These are phyloP conservation scores for Petrosia ficiformis DNA, from an alignment of 37 sponge, comb jelly and placozoan genomes.

Conservation along the genomic window DNA sequence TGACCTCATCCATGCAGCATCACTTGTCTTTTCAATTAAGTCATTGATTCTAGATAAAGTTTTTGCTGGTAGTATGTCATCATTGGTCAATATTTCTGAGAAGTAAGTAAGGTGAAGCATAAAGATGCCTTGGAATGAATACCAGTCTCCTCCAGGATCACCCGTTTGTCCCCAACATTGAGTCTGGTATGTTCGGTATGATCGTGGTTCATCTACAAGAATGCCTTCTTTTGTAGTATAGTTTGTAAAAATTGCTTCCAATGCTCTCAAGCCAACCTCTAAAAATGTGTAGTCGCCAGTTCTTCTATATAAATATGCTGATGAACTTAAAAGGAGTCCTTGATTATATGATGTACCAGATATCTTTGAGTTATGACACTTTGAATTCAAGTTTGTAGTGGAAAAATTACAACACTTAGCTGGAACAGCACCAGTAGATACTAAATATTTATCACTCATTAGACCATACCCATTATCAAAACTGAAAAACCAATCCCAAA, in stretches of 20 bases:
- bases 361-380: slow-evolving; percentile 28
- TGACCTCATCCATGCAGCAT: slow-evolving; percentile 37
- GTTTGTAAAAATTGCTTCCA: slow-evolving; percentile 18
- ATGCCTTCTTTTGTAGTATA: slow-evolving; percentile 15
- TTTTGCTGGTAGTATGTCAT: slow-evolving; percentile 3
- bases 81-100: slow-evolving; percentile 17
- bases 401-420: slow-evolving; percentile 37
- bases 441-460: slow-evolving; percentile 31
- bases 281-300: slow-evolving; percentile 13
- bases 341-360: slow-evolving; percentile 26
- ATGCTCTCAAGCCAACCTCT: slow-evolving; percentile 2
- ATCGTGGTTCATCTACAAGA: slow-evolving; percentile 6
- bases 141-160: slow-evolving; percentile 58
- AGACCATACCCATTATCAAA: slow-evolving; percentile 41
- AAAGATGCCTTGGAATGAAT: slow-evolving; percentile 46
- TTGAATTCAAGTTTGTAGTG: slow-evolving; percentile 10
- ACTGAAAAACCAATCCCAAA: slow-evolving; percentile 49
- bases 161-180: background rate
- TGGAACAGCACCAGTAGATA: slow-evolving; percentile 47
- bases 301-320: slow-evolving; percentile 17
- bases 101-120: slow-evolving; percentile 52
- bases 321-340: slow-evolving; percentile 17
- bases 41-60: slow-evolving; percentile 10
- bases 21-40: slow-evolving; percentile 21
- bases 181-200: background rate